These are phyloP conservation scores for Bubalus kerabau DNA, from an alignment of 2,113 vertebrate genomes.

Conservation along the genomic window DNA sequence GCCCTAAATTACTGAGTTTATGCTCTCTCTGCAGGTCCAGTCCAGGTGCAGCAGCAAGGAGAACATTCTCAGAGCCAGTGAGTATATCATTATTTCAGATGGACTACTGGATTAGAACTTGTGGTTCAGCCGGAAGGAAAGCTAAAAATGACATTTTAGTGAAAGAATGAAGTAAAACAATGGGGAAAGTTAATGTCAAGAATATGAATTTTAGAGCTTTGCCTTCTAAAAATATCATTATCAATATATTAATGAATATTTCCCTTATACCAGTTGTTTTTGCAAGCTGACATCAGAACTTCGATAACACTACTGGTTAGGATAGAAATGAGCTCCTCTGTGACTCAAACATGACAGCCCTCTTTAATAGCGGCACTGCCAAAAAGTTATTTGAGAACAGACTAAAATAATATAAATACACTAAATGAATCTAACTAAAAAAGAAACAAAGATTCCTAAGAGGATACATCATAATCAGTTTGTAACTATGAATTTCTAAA, in stretches of 20 bases:
- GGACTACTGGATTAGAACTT: not conserved
- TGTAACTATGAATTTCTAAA: slow-evolving; percentile 15
- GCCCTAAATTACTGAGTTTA: slow-evolving; percentile 76
- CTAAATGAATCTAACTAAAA: not conserved
- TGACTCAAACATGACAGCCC: not conserved
- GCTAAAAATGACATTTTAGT: slow-evolving; percentile 20
- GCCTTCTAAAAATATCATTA: slow-evolving; percentile 10
- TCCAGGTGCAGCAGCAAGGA: slow-evolving; percentile 99
- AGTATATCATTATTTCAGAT: slow-evolving; percentile 77
- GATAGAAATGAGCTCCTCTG: not conserved
- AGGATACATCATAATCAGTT: not conserved
- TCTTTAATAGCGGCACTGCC: not conserved
- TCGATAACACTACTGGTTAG: not conserved
- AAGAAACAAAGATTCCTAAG: not conserved
- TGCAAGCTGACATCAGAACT: not conserved
- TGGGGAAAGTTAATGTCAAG: not conserved
- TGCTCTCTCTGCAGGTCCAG: slow-evolving; percentile 92
- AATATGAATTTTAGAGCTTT: not conserved
- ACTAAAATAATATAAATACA: slow-evolving; percentile 1
- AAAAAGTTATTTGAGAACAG: slow-evolving; percentile 10
- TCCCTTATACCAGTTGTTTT: slow-evolving; percentile 8
- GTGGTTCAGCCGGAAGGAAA: not conserved
- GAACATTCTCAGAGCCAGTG: slow-evolving; percentile 99
- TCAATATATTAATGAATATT: slow-evolving; percentile 20
- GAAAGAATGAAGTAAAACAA: not conserved